These are phyloP conservation scores for Spisula solida DNA, from an alignment of 2,888 invertebrate genomes.

Conservation along the genomic window DNA sequence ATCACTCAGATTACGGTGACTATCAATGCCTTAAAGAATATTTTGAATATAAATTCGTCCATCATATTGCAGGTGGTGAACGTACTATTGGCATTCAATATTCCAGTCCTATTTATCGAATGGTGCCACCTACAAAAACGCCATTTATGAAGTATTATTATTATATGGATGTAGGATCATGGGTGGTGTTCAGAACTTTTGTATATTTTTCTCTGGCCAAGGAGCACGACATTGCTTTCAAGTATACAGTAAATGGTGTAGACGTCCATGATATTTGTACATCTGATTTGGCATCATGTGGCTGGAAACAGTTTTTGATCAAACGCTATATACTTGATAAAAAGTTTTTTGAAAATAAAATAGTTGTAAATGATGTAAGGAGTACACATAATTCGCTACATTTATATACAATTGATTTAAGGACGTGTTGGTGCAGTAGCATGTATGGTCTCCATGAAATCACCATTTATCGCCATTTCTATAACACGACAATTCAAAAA, in stretches of 20 bases:
- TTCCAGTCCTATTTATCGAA: neutral
- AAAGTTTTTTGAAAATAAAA: neutral
- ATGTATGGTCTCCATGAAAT: constrained; percentile 11
- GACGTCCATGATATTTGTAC: neutral
- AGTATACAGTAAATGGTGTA: neutral
- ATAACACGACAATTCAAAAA: neutral
- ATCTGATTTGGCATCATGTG: neutral
- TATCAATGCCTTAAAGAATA: neutral
- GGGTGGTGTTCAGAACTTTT: neutral
- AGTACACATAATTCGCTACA: neutral
- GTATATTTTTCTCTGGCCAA: neutral
- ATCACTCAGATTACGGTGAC: neutral
- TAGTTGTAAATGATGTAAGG: neutral
- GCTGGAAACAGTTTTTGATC: neutral
- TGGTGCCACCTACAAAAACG: neutral
- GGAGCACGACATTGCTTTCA: neutral
- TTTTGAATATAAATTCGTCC: neutral
- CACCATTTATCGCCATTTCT: neutral
- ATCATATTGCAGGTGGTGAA: neutral
- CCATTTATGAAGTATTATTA: neutral
- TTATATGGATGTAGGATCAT: neutral
- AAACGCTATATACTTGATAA: neutral
- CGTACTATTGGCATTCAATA: neutral
- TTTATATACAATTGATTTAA: neutral
- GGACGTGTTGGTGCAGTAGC: neutral